Conservation (phyloP, 2,888 invertebrate species). For the Tanytarsus gracilentus region DNA sequence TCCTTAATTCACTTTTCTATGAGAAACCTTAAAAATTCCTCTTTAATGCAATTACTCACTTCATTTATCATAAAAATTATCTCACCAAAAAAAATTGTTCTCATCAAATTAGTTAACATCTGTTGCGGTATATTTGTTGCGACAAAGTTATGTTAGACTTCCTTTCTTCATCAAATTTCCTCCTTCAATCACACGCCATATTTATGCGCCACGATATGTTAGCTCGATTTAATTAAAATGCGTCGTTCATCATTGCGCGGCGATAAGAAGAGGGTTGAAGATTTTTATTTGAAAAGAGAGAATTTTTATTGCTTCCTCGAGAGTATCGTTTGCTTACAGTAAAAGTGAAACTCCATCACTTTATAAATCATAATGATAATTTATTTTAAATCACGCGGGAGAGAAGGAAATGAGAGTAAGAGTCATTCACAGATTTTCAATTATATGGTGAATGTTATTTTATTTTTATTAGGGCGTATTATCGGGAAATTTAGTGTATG, state of each 20-base stretch:
- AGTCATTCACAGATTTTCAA: no score
- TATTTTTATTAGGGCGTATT: no score
- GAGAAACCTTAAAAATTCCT: no score
- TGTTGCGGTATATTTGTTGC: not conserved
- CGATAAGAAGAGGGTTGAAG: slow-evolving; percentile 10
- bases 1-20: no score
- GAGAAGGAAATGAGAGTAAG: no score
- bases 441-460: no score
- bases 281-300: not conserved
- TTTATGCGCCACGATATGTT: not conserved
- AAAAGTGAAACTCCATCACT: not conserved
- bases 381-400: not conserved
- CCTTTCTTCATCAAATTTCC: not conserved
- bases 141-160: not conserved
- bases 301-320: slow-evolving; percentile 22
- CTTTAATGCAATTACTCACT: not conserved
- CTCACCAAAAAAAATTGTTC: not conserved
- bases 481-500: no score
- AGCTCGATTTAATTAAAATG: slow-evolving; percentile 18
- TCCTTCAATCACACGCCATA: not conserved
- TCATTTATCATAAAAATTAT: not conserved
- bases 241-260: not conserved
- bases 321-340: no score
- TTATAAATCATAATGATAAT: not conserved
- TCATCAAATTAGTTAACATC: slow-evolving; percentile 10